These are phyloP conservation scores for Heptranchias perlo DNA, from an alignment of 2,113 vertebrate genomes.

Conservation along the genomic window DNA sequence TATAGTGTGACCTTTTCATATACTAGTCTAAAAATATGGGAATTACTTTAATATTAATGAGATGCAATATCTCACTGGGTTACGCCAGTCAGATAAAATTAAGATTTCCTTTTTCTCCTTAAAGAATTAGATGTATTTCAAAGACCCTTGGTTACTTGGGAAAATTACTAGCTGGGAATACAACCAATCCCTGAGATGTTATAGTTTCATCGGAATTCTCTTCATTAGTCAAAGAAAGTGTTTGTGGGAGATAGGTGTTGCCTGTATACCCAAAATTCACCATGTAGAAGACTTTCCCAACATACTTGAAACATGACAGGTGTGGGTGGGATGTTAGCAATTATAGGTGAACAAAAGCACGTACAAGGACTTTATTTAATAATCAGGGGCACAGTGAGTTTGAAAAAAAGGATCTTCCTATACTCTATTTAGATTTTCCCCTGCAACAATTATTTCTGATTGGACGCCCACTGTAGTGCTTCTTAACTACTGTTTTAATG, in stretches of 20 bases:
- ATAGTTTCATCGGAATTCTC: not conserved
- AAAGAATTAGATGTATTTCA: not conserved
- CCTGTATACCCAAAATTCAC: not conserved
- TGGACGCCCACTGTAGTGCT: slow-evolving; percentile 6
- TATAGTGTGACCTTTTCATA: not conserved
- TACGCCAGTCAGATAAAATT: not conserved
- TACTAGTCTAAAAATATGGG: not conserved
- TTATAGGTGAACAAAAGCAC: not conserved
- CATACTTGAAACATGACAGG: not conserved
- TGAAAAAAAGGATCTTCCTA: not conserved
- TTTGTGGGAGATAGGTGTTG: not conserved
- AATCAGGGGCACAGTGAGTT: not conserved
- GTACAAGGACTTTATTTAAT: not conserved
- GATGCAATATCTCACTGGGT: not conserved
- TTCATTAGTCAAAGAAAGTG: not conserved
- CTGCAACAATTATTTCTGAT: slow-evolving; percentile 28
- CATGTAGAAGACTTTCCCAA: not conserved
- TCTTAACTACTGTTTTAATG: not conserved
- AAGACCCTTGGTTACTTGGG: not conserved
- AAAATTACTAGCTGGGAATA: not conserved
- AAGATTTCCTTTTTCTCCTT: not conserved
- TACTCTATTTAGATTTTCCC: slow-evolving; percentile 25
- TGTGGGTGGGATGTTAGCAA: not conserved
- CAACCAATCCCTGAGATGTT: not conserved
- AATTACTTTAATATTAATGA: not conserved